Evolutionary conservation across 2,113 vertebrate genomes (phyloP).

Genomic region (Tragelaphus buxtoni): DNA sequence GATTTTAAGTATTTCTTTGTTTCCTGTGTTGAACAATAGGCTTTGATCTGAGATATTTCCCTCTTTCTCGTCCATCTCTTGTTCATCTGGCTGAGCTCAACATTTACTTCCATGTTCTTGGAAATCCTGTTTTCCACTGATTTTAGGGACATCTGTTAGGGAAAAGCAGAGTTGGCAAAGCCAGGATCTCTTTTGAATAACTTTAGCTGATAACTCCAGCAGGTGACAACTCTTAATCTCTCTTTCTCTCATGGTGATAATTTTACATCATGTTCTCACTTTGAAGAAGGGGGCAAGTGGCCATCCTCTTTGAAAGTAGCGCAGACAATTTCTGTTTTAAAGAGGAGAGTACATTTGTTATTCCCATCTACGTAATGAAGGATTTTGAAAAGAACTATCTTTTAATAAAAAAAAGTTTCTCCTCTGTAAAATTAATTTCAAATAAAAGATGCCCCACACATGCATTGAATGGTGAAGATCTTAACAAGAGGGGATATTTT

Average conservation of each 20-base stretch:
- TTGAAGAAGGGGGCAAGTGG: background rate
- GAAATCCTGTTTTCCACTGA: constrained; percentile 26
- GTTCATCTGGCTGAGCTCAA: background rate
- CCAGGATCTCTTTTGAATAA: constrained; percentile 2
- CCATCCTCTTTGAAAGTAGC: constrained; percentile 3
- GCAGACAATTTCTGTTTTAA: background rate
- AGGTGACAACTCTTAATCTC: constrained; percentile 10
- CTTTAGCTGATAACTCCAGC: constrained; percentile 23
- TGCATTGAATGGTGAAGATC: background rate
- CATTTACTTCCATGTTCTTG: background rate
- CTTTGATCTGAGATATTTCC: background rate
- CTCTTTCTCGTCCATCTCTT: background rate
- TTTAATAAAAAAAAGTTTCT: background rate
- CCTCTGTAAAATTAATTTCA: constrained; percentile 11
- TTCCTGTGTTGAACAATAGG: background rate
- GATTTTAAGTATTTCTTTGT: background rate
- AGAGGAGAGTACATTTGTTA: background rate
- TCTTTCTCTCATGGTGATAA: background rate
- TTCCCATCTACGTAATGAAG: background rate
- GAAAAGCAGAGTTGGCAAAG: constrained; percentile 33
- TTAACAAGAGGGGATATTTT: background rate
- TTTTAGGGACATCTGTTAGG: constrained; percentile 41
- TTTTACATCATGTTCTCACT: constrained; percentile 40
- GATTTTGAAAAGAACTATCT: background rate
- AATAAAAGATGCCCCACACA: background rate